Percentiles rank a stretch among this genome's conserved stretches.
Evolutionary conservation across 1,140 invertebrate genomes (phyloP).

Genomic region (Leptinotarsa undecemlineata): DNA sequence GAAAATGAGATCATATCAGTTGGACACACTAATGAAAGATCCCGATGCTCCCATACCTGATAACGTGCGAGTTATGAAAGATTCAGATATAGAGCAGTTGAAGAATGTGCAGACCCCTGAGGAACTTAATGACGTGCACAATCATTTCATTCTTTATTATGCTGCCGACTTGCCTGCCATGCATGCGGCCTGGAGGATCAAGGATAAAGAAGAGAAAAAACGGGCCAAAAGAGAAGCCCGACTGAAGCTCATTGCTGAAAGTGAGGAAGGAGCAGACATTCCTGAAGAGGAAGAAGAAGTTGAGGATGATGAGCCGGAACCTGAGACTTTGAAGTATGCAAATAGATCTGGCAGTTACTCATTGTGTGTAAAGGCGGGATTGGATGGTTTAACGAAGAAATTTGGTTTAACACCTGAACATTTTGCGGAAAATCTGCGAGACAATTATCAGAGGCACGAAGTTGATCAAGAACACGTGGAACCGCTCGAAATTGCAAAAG

Average conservation of each 20-base stretch:
- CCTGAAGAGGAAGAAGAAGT: constrained; percentile 62
- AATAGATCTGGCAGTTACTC: constrained; percentile 84
- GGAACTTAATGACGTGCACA: constrained; percentile 90
- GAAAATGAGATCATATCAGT: constrained; percentile 91
- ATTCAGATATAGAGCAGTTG: constrained; percentile 85
- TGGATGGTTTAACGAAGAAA: constrained; percentile 82
- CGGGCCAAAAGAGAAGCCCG: constrained; percentile 61
- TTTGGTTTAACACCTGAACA: constrained; percentile 96
- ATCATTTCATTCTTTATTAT: constrained; percentile 93
- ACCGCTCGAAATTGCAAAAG: constrained; percentile 79
- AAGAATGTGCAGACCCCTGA: constrained; percentile 84
- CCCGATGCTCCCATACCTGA: constrained; percentile 83
- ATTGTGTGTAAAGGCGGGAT: constrained; percentile 80
- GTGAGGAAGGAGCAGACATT: constrained; percentile 64
- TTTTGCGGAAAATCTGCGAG: constrained; percentile 95
- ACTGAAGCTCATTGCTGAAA: constrained; percentile 58
- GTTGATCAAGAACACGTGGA: constrained; percentile 88
- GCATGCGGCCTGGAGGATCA: constrained; percentile 72
- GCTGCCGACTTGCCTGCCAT: constrained; percentile 82
- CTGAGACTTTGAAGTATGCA: constrained; percentile 79
- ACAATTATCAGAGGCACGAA: constrained; percentile 97
- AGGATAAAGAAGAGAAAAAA: constrained; percentile 66
- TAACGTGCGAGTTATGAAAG: constrained; percentile 78
- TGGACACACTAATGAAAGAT: constrained; percentile 82
- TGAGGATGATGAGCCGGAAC: constrained; percentile 62